phyloP scores from a whole-genome alignment of 2,113 vertebrate genomes.

The Candoia aspera region DNA sequence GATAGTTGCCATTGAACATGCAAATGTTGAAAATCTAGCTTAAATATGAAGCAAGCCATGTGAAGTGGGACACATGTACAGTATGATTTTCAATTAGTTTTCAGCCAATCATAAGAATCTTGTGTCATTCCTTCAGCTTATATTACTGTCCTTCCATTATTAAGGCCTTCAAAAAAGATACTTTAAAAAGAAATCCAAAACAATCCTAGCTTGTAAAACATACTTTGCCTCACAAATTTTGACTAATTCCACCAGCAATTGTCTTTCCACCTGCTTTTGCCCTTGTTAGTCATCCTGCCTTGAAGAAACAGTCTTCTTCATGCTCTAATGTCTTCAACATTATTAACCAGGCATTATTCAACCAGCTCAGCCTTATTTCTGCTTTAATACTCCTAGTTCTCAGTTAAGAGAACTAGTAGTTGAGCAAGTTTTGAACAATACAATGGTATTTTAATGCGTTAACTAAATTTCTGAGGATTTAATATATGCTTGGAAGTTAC shows the following conservation, averaged over 20 bases:
- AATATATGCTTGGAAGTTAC: conserved; percentile 24
- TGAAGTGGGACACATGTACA: background rate
- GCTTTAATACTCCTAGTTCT: conserved; percentile 54
- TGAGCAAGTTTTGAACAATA: conserved; percentile 59
- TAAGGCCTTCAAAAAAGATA: background rate
- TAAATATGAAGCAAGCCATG: background rate
- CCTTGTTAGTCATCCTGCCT: background rate
- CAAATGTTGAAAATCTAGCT: background rate
- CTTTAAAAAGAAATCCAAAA: background rate
- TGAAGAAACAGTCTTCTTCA: conserved; percentile 21
- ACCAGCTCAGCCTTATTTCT: conserved; percentile 59
- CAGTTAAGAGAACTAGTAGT: conserved; percentile 55
- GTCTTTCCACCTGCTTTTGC: conserved; percentile 26
- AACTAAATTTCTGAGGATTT: conserved; percentile 13
- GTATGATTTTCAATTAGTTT: background rate
- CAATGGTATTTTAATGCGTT: conserved; percentile 44
- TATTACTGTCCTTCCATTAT: background rate
- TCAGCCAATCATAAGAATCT: background rate
- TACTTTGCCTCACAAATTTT: conserved; percentile 25
- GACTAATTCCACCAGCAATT: conserved; percentile 26
- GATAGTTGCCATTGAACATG: background rate
- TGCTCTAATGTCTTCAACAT: conserved; percentile 48
- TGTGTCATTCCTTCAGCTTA: background rate
- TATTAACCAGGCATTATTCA: conserved; percentile 53
- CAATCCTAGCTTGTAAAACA: background rate